Conservation (phyloP, 1,140 invertebrate genomes). For the Rhyzopertha dominica region DNA sequence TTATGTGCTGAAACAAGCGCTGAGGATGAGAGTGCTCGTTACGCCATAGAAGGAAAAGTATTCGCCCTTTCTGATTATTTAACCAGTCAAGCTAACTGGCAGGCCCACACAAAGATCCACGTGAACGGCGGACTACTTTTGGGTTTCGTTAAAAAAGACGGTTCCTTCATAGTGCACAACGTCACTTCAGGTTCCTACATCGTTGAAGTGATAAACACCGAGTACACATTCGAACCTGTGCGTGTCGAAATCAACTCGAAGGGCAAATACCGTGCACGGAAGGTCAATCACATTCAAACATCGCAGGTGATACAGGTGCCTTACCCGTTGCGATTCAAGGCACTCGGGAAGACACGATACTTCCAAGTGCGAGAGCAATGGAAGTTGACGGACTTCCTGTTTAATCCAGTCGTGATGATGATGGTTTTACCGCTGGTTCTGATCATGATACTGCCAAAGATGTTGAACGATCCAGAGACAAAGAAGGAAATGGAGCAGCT, state of each 20-base stretch:
- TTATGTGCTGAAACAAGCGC: too few relatives aligned
- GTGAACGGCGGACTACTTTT: slow-evolving; percentile 84
- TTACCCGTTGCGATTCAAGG: slow-evolving; percentile 87
- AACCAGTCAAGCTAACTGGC: slow-evolving; percentile 59
- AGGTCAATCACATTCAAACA: slow-evolving; percentile 92
- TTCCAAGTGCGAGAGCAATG: slow-evolving; percentile 94
- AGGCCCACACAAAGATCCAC: slow-evolving; percentile 70
- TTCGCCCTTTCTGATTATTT: slow-evolving; percentile 61
- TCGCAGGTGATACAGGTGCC: slow-evolving; percentile 79
- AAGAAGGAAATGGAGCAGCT: slow-evolving; percentile 91
- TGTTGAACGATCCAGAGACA: slow-evolving; percentile 96
- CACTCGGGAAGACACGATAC: slow-evolving; percentile 76
- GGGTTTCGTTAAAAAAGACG: slow-evolving; percentile 87
- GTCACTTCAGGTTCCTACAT: slow-evolving; percentile 93
- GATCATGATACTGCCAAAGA: slow-evolving; percentile 90
- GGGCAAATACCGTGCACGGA: slow-evolving; percentile 92
- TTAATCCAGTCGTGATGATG: slow-evolving; percentile 97
- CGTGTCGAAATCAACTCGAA: slow-evolving; percentile 93
- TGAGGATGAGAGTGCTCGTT: slow-evolving; percentile 58
- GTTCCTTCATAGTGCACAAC: slow-evolving; percentile 85
- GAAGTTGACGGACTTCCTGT: slow-evolving; percentile 90
- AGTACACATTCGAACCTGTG: slow-evolving; percentile 87
- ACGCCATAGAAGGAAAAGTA: slow-evolving; percentile 78
- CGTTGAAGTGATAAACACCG: slow-evolving; percentile 86
- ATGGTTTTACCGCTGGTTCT: slow-evolving; percentile 90